These are phyloP conservation scores for Tragelaphus strepsiceros DNA, from an alignment of 2,113 vertebrate genomes.

Conservation along the genomic window DNA sequence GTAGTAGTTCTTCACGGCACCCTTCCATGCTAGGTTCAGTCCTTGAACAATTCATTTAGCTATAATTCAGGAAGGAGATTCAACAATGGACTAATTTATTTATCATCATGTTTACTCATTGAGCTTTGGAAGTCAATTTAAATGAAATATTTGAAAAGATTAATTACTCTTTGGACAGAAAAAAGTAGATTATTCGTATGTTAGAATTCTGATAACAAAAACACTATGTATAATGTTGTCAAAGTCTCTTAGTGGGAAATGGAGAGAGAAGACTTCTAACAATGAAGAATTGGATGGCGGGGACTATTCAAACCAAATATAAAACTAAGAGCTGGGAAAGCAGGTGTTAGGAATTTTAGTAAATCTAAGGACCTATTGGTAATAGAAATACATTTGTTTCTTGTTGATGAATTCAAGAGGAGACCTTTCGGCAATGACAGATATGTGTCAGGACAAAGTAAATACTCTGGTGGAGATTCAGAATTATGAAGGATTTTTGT, in stretches of 20 bases:
- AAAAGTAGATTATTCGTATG: neutral
- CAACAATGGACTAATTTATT: neutral
- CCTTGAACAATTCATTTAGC: neutral
- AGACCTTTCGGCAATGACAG: neutral
- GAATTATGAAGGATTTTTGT: neutral
- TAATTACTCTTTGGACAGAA: neutral
- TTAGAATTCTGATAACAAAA: constrained; percentile 11
- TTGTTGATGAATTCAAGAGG: neutral
- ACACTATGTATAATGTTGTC: neutral
- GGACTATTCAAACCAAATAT: neutral
- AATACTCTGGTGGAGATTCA: neutral
- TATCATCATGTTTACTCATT: neutral
- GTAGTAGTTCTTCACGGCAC: neutral
- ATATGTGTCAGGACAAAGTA: neutral
- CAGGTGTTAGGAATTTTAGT: neutral
- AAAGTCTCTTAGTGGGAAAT: neutral
- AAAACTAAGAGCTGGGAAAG: neutral
- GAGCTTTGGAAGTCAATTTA: neutral
- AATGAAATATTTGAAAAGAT: constrained; percentile 34
- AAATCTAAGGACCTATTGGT: neutral
- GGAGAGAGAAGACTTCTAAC: neutral
- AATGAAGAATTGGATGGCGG: neutral
- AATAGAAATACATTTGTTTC: constrained; percentile 23
- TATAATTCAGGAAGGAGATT: neutral
- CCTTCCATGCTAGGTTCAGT: neutral